These are phyloP conservation scores for Hemichromis elongatus DNA, from an alignment of 2,113 vertebrate species.

Conservation along the genomic window DNA sequence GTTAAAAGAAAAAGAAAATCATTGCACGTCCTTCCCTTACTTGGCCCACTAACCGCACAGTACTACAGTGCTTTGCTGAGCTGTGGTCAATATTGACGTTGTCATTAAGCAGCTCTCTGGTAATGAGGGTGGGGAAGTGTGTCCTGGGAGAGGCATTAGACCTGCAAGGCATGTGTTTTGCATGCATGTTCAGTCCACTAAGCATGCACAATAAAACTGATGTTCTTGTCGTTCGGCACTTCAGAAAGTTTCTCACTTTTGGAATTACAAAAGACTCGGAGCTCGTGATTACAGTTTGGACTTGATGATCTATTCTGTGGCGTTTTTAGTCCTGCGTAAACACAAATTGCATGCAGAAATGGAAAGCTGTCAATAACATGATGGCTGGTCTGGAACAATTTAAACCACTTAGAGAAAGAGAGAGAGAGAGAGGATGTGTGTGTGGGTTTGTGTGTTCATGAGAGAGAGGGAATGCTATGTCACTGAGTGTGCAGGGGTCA, in stretches of 20 bases:
- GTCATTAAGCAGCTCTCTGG: slow-evolving; percentile 67
- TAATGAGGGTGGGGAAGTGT: slow-evolving; percentile 60
- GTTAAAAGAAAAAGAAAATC: slow-evolving; percentile 44
- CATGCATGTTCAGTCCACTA: slow-evolving; percentile 17
- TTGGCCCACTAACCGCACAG: slow-evolving; percentile 50
- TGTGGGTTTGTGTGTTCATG: not conserved
- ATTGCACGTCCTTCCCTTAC: slow-evolving; percentile 31
- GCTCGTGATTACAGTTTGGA: slow-evolving; percentile 9
- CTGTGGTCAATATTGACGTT: slow-evolving; percentile 68
- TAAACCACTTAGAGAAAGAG: not conserved
- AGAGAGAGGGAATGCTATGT: slow-evolving; percentile 2
- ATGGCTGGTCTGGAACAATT: slow-evolving; percentile 22
- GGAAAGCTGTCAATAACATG: slow-evolving; percentile 17
- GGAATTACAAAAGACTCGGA: slow-evolving; percentile 7
- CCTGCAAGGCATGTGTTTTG: slow-evolving; percentile 34
- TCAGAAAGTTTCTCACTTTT: slow-evolving; percentile 31
- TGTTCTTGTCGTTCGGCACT: not conserved
- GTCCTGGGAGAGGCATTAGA: slow-evolving; percentile 55
- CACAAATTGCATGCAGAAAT: slow-evolving; percentile 10
- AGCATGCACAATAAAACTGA: slow-evolving; percentile 11
- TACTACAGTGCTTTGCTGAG: slow-evolving; percentile 46
- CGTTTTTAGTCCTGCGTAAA: not conserved
- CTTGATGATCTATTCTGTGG: not conserved
- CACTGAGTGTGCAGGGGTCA: slow-evolving; percentile 34
- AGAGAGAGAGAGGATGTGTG: not conserved